phyloP scores from a whole-genome alignment of 2,113 vertebrate species.

The Anolis carolinensis region DNA sequence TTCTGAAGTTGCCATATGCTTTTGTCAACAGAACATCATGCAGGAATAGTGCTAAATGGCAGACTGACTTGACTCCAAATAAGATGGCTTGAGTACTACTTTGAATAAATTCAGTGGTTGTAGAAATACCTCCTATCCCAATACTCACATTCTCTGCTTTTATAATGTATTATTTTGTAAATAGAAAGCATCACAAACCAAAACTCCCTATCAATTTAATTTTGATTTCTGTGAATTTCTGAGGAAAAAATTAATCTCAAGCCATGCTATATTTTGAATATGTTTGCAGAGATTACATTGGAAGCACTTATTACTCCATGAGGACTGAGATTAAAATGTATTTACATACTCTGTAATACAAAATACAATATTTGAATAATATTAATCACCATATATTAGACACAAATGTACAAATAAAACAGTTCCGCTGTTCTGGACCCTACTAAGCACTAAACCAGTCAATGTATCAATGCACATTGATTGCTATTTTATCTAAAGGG shows the following conservation, averaged over 20 bases:
- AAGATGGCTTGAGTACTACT: constrained; percentile 32
- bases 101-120: constrained; percentile 36
- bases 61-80: constrained; percentile 36
- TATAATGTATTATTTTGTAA: constrained; percentile 47
- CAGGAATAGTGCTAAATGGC: background rate
- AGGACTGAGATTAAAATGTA: constrained; percentile 71
- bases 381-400: constrained; percentile 64
- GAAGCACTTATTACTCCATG: constrained; percentile 73
- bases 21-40: background rate
- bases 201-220: constrained; percentile 64
- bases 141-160: constrained; percentile 63
- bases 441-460: constrained; percentile 16
- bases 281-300: constrained; percentile 69
- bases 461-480: background rate
- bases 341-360: constrained; percentile 72
- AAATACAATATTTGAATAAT: constrained; percentile 74
- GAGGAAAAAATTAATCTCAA: constrained; percentile 52
- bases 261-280: constrained; percentile 69
- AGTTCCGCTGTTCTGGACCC: constrained; percentile 41
- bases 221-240: constrained; percentile 62
- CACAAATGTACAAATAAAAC: constrained; percentile 62
- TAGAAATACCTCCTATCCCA: constrained; percentile 50
- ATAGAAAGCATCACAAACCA: constrained; percentile 66
- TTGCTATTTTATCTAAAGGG: constrained; percentile 33
- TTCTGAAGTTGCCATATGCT: constrained; percentile 31